Percentiles rank a stretch among this genome's conserved stretches.
Conservation (phyloP, 2,888 invertebrate genomes). For the Hymenopus coronatus region DNA sequence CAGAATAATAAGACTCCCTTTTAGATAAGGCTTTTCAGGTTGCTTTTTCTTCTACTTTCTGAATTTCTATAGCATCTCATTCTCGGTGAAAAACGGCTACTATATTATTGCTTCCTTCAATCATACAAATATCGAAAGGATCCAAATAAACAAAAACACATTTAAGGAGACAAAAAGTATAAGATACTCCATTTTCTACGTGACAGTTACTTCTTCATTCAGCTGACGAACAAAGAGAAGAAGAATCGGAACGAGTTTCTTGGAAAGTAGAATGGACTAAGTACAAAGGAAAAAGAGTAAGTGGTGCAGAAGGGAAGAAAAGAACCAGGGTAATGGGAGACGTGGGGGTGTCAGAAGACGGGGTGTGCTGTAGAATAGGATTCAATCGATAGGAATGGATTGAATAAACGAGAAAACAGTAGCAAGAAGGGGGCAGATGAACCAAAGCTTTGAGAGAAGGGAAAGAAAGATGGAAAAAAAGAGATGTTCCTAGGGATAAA, state of each 20-base stretch:
- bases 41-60: not conserved
- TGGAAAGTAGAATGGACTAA: not conserved
- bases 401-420: constrained; percentile 30
- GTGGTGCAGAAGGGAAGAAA: constrained; percentile 19
- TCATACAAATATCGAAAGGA: not conserved
- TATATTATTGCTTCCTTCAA: not conserved
- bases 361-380: not conserved
- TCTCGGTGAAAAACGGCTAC: not conserved
- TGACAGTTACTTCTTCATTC: constrained; percentile 19
- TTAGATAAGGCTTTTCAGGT: too few species aligned
- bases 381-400: constrained; percentile 31
- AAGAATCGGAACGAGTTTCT: constrained; percentile 4
- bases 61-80: not conserved
- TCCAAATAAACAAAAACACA: constrained; percentile 12
- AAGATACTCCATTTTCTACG: constrained; percentile 1
- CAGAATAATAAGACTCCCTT: too few species aligned
- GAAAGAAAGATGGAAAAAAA: not conserved
- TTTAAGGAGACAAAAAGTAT: not conserved
- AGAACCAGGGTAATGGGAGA: constrained; percentile 8
- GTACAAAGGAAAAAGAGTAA: constrained; percentile 14
- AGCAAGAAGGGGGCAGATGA: constrained; percentile 13
- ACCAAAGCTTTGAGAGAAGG: constrained; percentile 7
- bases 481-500: not conserved
- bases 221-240: constrained; percentile 15
- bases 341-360: not conserved